These are phyloP conservation scores for Buathra laborator DNA, from an alignment of 2,888 invertebrate genomes.

Conservation along the genomic window DNA sequence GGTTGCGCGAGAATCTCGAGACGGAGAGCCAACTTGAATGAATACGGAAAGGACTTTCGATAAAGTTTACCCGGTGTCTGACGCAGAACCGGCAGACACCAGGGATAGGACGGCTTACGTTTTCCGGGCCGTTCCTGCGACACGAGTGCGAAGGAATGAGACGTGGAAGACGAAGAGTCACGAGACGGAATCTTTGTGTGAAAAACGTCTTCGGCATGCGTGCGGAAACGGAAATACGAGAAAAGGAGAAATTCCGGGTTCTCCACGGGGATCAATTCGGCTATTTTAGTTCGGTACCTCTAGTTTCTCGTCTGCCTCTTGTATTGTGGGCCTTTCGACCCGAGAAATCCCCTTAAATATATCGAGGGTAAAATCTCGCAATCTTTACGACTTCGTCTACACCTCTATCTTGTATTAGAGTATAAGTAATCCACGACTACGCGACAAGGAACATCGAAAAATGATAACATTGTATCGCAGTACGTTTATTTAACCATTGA, in stretches of 20 bases:
- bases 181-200: conserved; percentile 11
- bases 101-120: conserved; percentile 25
- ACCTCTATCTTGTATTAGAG: neutral
- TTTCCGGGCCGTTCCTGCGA: conserved; percentile 3
- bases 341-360: conserved; percentile 3
- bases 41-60: conserved; percentile 56
- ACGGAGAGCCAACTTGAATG: conserved; percentile 48
- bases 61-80: conserved; percentile 43
- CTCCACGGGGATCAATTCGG: conserved; percentile 39
- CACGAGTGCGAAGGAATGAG: neutral
- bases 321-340: neutral
- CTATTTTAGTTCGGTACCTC: conserved; percentile 14
- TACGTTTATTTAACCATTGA: neutral
- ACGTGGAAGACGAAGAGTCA: conserved; percentile 9
- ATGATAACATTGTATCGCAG: neutral
- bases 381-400: conserved; percentile 28
- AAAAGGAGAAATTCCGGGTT: conserved; percentile 7
- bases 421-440: neutral
- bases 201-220: conserved; percentile 28
- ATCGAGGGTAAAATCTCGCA: neutral
- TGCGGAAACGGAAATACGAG: conserved; percentile 18
- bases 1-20: conserved; percentile 31
- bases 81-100: neutral
- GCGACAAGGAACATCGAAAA: neutral
- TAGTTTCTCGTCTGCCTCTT: neutral